Percentiles rank a stretch among this genome's conserved stretches.
phyloP scores from a whole-genome alignment of 2,888 invertebrate genomes.

The Phoenoteleia sp. region DNA sequence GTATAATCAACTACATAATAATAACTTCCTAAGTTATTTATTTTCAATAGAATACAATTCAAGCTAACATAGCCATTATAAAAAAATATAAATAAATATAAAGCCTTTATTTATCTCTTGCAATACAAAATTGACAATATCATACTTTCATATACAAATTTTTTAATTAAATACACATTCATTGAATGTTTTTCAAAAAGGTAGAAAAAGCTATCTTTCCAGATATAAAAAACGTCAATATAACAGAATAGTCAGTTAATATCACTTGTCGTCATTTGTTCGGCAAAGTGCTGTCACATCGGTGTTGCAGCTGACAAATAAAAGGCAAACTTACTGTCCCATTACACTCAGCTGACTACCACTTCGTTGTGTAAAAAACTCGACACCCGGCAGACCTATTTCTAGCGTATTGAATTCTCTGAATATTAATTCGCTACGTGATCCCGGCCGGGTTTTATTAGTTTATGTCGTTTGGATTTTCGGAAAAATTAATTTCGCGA shows the following conservation, averaged over 20 bases:
- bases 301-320: not conserved
- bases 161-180: too few species aligned
- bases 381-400: not conserved
- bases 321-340: not conserved
- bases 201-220: too few species aligned
- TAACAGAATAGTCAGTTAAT: constrained; percentile 21
- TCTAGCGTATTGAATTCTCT: not conserved
- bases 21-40: too few species aligned
- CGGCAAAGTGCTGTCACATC: constrained; percentile 6
- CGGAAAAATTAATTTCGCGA: constrained; percentile 7
- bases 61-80: too few species aligned
- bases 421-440: constrained; percentile 15
- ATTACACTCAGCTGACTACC: not conserved
- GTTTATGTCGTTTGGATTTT: not conserved
- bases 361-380: not conserved
- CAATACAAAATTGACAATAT: too few species aligned
- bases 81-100: too few species aligned
- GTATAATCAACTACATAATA: too few species aligned
- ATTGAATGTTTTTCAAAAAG: too few species aligned
- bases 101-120: too few species aligned
- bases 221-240: not conserved
- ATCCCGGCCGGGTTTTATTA: constrained; percentile 1
- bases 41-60: too few species aligned
- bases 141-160: too few species aligned
- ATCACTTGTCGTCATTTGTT: constrained; percentile 17